Evolutionary conservation across 2,113 vertebrate genomes (phyloP).

Genomic region (Charina bottae): DNA sequence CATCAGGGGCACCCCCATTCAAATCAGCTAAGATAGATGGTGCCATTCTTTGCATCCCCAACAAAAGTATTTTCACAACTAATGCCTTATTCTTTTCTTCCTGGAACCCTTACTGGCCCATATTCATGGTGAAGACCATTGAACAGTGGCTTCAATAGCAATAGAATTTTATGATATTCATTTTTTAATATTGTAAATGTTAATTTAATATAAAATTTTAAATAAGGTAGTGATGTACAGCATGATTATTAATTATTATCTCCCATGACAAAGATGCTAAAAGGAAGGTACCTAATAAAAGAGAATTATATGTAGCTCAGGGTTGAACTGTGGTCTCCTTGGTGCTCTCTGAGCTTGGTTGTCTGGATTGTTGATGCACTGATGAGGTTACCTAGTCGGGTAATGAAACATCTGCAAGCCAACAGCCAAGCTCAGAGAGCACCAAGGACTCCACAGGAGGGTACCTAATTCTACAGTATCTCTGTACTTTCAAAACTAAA

Average conservation of each 20-base stretch:
- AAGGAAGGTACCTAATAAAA: conserved; percentile 12
- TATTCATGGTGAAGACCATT: not conserved
- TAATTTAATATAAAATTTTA: not conserved
- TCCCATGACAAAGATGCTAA: conserved; percentile 9
- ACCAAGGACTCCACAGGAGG: not conserved
- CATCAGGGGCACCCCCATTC: not conserved
- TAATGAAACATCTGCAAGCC: too few species aligned
- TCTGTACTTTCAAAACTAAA: not conserved
- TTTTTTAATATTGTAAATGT: not conserved
- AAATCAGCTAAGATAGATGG: not conserved
- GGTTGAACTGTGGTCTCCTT: too few species aligned
- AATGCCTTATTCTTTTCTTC: not conserved
- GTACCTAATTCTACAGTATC: conserved; percentile 21
- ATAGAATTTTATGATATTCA: not conserved
- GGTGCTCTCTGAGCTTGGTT: too few species aligned
- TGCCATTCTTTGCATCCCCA: not conserved
- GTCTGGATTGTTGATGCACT: too few species aligned
- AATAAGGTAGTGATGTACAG: conserved; percentile 1
- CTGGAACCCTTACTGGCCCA: not conserved
- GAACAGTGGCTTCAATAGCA: conserved; percentile 7
- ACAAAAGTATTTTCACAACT: not conserved
- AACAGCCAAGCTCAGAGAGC: too few species aligned
- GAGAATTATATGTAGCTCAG: too few species aligned
- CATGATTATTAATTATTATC: conserved; percentile 39
- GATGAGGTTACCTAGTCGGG: too few species aligned